A percentile compares a stretch with the other conserved stretches of the same genome.
phyloP scores from a whole-genome alignment of 2,888 invertebrate species.

The Agelastica alni region DNA sequence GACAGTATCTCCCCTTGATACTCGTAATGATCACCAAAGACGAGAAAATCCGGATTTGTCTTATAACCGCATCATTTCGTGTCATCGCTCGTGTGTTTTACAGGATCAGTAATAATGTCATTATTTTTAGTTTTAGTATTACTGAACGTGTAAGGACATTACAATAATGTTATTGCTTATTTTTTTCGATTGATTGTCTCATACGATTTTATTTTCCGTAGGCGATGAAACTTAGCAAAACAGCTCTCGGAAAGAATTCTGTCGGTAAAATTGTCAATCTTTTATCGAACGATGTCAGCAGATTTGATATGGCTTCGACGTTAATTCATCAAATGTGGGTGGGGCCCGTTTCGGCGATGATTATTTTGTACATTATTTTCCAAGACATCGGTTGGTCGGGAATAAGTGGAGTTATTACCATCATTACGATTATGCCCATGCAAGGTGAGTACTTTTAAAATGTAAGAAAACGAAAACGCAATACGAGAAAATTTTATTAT shows the following conservation, averaged over 20 bases:
- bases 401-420: conserved; percentile 75
- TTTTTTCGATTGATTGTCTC: no score
- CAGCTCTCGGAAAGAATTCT: conserved; percentile 67
- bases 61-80: no score
- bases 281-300: conserved; percentile 22
- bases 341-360: conserved; percentile 65
- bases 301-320: conserved; percentile 70
- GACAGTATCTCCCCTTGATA: no score
- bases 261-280: conserved; percentile 60
- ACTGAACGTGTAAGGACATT: no score
- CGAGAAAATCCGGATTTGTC: no score
- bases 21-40: no score
- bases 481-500: neutral
- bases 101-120: no score
- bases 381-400: conserved; percentile 71
- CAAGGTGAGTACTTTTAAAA: conserved; percentile 65
- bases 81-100: no score
- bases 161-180: no score
- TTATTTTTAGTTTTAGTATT: no score
- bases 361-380: conserved; percentile 79
- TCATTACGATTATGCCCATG: conserved; percentile 79
- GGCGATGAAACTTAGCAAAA: conserved; percentile 49
- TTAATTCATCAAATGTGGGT: conserved; percentile 82
- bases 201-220: no score
- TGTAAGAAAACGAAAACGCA: neutral